phyloP scores from a whole-genome alignment of 2,113 vertebrate species.

The Muscicapa adusta region DNA sequence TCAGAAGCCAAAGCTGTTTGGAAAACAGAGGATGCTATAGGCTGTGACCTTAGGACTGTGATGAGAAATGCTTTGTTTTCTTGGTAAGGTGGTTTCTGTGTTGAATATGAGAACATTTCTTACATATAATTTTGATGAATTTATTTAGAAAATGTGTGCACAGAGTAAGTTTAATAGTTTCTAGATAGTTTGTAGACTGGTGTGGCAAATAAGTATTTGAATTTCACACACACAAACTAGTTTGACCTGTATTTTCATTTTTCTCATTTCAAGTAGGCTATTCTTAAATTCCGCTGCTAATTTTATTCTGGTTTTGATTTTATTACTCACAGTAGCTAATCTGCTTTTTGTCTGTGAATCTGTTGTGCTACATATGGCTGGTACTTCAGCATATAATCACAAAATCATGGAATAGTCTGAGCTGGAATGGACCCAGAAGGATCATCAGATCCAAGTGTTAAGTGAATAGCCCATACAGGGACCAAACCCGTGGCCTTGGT shows the following conservation, averaged over 20 bases:
- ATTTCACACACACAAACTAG: not conserved
- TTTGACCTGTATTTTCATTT: not conserved
- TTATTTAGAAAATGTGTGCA: not conserved
- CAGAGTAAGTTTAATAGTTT: fast-evolving
- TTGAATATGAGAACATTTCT: not conserved
- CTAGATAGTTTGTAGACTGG: not conserved
- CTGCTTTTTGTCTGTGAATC: not conserved
- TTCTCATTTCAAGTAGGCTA: not conserved
- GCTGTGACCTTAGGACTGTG: not conserved
- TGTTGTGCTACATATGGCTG: fast-evolving
- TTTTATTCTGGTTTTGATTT: not conserved
- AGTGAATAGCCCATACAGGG: not conserved
- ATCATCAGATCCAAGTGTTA: not conserved
- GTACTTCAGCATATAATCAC: not conserved
- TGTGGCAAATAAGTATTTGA: not conserved
- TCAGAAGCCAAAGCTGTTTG: not conserved
- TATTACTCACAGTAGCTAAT: not conserved
- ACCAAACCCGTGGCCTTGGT: not conserved
- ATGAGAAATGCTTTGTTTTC: not conserved
- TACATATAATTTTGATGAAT: not conserved
- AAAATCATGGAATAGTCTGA: not conserved
- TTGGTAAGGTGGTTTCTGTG: not conserved
- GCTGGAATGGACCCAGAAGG: not conserved
- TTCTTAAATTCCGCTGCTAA: not conserved
- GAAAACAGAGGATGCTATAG: not conserved